Evolutionary conservation across 2,888 invertebrate species (phyloP).

Genomic region (Watsonalla cultraria): DNA sequence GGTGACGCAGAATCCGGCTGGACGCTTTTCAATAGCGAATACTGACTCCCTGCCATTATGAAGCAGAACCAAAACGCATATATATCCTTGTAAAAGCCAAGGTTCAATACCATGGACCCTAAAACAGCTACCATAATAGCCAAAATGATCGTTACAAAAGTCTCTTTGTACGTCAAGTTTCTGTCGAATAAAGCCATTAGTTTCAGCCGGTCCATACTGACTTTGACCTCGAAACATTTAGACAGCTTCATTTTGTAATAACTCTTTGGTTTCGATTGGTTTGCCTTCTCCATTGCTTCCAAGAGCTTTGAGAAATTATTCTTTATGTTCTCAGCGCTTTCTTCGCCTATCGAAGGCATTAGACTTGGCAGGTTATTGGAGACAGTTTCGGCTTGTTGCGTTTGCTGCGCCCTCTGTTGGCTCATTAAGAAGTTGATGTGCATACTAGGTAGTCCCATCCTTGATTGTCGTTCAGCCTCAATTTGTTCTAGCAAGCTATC

Average conservation of each 20-base stretch:
- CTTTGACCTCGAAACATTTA: slow-evolving; percentile 84
- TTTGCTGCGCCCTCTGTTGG: slow-evolving; percentile 56
- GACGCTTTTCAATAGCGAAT: slow-evolving; percentile 97
- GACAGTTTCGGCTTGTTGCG: slow-evolving; percentile 46
- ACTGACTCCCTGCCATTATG: slow-evolving; percentile 98
- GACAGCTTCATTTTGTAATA: slow-evolving; percentile 88
- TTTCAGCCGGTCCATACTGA: slow-evolving; percentile 95
- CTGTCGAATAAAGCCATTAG: slow-evolving; percentile 95
- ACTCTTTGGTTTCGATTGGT: slow-evolving; percentile 75
- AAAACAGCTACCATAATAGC: slow-evolving; percentile 91
- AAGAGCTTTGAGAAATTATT: slow-evolving; percentile 77
- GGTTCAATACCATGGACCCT: slow-evolving; percentile 89
- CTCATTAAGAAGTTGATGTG: slow-evolving; percentile 70
- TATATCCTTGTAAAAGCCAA: slow-evolving; percentile 93
- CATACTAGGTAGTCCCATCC: slow-evolving; percentile 73
- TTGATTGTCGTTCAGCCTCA: slow-evolving; percentile 65
- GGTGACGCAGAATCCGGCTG: slow-evolving; percentile 99
- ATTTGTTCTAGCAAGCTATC: slow-evolving; percentile 72
- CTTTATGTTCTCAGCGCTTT: slow-evolving; percentile 75
- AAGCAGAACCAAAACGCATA: slow-evolving; percentile 97
- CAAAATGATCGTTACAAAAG: slow-evolving; percentile 88
- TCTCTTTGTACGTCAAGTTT: slow-evolving; percentile 90
- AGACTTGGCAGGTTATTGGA: slow-evolving; percentile 58
- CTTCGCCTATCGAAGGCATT: slow-evolving; percentile 77
- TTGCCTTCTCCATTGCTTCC: slow-evolving; percentile 75